phyloP scores from a whole-genome alignment of 2,113 vertebrate species.

The Siniperca chuatsi region DNA sequence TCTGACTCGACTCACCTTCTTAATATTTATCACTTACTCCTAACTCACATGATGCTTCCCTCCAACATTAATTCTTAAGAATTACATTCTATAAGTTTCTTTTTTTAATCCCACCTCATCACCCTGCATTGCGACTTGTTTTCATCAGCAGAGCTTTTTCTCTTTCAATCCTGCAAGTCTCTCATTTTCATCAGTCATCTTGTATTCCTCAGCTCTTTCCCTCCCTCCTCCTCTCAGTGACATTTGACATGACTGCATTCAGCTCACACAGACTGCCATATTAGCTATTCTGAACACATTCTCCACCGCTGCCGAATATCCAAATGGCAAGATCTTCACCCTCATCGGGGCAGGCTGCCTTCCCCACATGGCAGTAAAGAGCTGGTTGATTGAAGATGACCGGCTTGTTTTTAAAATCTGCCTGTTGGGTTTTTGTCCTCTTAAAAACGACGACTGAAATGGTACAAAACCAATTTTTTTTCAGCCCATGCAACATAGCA shows the following conservation, averaged over 20 bases:
- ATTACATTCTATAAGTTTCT: background rate
- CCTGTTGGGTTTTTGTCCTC: background rate
- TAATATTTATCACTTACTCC: background rate
- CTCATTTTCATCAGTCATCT: slow-evolving; percentile 23
- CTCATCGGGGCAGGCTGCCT: background rate
- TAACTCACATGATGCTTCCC: background rate
- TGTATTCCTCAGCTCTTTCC: background rate
- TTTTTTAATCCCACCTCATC: slow-evolving; percentile 1
- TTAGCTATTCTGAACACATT: slow-evolving; percentile 55
- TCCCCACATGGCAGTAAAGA: background rate
- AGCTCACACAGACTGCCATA: slow-evolving; percentile 17
- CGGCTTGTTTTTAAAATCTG: background rate
- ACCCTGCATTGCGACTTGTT: background rate
- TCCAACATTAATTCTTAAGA: background rate
- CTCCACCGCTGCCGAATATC: slow-evolving; percentile 29
- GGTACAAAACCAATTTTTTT: background rate
- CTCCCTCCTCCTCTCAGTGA: slow-evolving; percentile 4
- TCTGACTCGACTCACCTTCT: slow-evolving; percentile 12
- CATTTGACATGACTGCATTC: slow-evolving; percentile 50
- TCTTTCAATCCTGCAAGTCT: background rate
- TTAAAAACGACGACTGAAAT: background rate
- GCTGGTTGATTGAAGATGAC: background rate
- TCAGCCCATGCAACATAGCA: background rate
- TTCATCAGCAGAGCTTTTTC: slow-evolving; percentile 1
- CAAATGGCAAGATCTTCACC: slow-evolving; percentile 51